Evolutionary conservation across 2,113 vertebrate species (phyloP).

Genomic region (Rhinoderma darwinii): DNA sequence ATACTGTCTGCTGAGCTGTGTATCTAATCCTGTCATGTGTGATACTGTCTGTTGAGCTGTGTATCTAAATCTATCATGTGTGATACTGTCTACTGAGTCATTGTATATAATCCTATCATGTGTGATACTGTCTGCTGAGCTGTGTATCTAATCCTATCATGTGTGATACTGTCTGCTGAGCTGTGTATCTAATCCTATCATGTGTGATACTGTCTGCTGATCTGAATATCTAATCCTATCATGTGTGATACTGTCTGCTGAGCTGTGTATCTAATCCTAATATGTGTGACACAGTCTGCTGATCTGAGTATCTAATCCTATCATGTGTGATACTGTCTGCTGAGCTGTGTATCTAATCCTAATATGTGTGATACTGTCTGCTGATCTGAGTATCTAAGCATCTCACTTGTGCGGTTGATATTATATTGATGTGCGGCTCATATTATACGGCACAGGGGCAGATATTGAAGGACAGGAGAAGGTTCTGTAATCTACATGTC

Average conservation of each 20-base stretch:
- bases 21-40: not conserved
- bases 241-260: not conserved
- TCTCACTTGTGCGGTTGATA: no score
- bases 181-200: not conserved
- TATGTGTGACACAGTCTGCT: not conserved
- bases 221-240: not conserved
- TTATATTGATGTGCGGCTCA: no score
- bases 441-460: not conserved
- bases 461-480: slow-evolving; percentile 41
- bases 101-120: not conserved
- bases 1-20: not conserved
- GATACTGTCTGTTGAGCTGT: no score
- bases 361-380: not conserved
- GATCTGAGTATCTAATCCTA: not conserved
- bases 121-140: no score
- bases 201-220: no score
- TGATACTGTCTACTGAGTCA: no score
- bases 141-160: not conserved
- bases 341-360: no score
- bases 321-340: not conserved
- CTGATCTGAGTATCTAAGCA: no score
- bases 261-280: not conserved
- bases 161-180: no score
- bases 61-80: not conserved
- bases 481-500: slow-evolving; percentile 36